phyloP scores from a whole-genome alignment of 1,140 invertebrate species.

The Anadara kagoshimensis region DNA sequence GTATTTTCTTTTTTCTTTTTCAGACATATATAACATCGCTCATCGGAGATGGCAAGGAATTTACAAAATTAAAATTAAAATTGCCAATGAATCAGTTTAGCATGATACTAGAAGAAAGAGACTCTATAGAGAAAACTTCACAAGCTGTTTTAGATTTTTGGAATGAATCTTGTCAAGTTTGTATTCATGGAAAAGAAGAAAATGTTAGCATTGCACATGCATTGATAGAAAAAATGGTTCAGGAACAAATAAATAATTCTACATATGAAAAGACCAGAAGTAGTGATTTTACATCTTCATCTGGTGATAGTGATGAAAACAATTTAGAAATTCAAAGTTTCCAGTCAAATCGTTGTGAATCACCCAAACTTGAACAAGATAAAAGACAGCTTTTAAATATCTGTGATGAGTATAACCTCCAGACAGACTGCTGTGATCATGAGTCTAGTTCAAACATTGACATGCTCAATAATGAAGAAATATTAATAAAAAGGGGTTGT shows the following conservation, averaged over 20 bases:
- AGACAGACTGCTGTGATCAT: too few species aligned
- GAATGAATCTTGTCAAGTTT: constrained; percentile 22
- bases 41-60: constrained; percentile 18
- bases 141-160: constrained; percentile 28
- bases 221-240: constrained; percentile 21
- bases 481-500: neutral
- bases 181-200: constrained; percentile 29
- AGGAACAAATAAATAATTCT: too few species aligned
- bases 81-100: constrained; percentile 28
- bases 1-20: constrained; percentile 9
- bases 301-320: too few species aligned
- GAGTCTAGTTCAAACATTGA: neutral
- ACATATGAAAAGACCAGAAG: too few species aligned
- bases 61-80: constrained; percentile 4
- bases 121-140: constrained; percentile 31
- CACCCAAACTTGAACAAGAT: too few species aligned
- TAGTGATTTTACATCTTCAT: too few species aligned
- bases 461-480: constrained; percentile 1
- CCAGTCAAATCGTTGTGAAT: too few species aligned
- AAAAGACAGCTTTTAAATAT: too few species aligned
- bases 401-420: too few species aligned
- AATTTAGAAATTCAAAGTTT: too few species aligned
- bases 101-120: constrained; percentile 42
- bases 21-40: constrained; percentile 31
- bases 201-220: constrained; percentile 26